Evolutionary conservation across 1,140 invertebrate genomes (phyloP), one percentile per base, ranked within the genome.

Genomic region (Acromyrmex charruanus): DNA sequence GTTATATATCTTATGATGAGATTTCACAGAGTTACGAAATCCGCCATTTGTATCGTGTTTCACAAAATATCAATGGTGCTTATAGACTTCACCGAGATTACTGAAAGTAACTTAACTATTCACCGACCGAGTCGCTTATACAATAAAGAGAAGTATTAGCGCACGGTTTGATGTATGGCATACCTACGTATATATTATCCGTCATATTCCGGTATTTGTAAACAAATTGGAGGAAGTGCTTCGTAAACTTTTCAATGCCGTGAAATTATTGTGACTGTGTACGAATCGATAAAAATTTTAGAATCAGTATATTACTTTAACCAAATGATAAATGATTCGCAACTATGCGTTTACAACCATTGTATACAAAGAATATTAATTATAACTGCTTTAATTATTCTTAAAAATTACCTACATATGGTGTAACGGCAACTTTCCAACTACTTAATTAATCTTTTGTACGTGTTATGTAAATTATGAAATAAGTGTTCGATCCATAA

Each of bases 181-280:
- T 79, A 65, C 80, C 82, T 80, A 61, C 65, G 49, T 72, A 88
- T 59, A 51, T 86, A 86, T 51, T 51, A 51, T 14, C 49, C 49
- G 77, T 68, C 35, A 55, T 61, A 25, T 51, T 63, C 58, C 63
- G 59, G 58, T 86, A 77, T 68, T 72, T 63, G 85, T 63, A 55
- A 80, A 87, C 68, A 87, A 86, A 18, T 72, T 61, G 28, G 31
- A 74, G 85, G 21, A 89, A 66, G 66, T 35, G 53, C 55, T 53
- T 58, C 55, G 51, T 49, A 75, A 89, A 87, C 25, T 90, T 89
- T 90, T 89, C 77, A 21, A 88, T 88, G 89, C 90, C 89, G 65
- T 25, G 18, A 88, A 55, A 69, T 85, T 71, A 89, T 39, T 39
- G 35, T 63, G 72, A 58, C 85, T 87, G 35, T 25, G 39, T 65